Evolutionary conservation across 2,797 vertebrate species (phyloP).

Genomic region (Otolemur crassicaudatus): DNA sequence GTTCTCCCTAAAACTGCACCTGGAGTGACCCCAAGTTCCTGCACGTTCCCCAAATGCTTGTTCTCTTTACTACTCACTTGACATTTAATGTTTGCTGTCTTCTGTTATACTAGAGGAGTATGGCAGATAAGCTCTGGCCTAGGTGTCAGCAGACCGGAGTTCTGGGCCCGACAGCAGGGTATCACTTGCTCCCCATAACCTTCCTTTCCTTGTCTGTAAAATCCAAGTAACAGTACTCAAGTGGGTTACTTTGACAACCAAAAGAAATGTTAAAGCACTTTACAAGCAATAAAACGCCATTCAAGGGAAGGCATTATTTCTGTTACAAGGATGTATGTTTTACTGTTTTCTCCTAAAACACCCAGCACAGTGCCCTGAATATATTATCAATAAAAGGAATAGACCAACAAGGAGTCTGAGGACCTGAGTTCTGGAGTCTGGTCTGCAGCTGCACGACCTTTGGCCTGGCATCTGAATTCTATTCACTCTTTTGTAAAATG

Average conservation of each 20-base stretch:
- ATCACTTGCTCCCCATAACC: background rate
- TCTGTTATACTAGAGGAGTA: background rate
- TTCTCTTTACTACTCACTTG: conserved; percentile 18
- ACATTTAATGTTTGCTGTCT: conserved; percentile 24
- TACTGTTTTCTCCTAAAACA: background rate
- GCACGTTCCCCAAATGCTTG: background rate
- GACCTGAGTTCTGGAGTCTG: background rate
- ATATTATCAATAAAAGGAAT: conserved; percentile 11
- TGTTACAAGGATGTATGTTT: conserved; percentile 51
- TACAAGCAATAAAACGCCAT: conserved; percentile 60
- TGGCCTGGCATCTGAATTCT: conserved; percentile 1
- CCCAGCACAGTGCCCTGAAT: background rate
- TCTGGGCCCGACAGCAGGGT: background rate
- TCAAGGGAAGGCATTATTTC: conserved; percentile 18
- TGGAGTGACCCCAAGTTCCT: background rate
- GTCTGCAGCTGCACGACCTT: background rate
- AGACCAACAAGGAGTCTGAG: background rate
- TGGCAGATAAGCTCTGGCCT: background rate
- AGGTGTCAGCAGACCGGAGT: background rate
- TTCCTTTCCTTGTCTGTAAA: conserved; percentile 65
- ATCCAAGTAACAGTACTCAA: conserved; percentile 42
- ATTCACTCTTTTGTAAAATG: conserved; percentile 3
- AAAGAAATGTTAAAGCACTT: conserved; percentile 67
- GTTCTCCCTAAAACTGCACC: background rate
- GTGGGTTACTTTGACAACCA: conserved; percentile 52